Evolutionary conservation across 2,113 vertebrate species (phyloP).

Genomic region (Gasterosteus aculeatus): DNA sequence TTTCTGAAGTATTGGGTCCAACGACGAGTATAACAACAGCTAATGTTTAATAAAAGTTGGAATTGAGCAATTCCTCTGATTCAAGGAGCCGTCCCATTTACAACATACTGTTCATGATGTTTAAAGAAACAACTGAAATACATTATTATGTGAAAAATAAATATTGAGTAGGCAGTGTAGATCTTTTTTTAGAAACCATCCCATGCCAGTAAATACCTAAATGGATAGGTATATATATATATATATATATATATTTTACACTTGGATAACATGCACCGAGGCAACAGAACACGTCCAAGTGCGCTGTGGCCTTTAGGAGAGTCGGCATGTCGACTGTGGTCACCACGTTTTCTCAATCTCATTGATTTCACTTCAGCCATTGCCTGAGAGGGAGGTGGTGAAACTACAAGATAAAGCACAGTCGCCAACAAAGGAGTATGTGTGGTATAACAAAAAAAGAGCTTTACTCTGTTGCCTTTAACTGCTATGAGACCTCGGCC

Average conservation of each 20-base stretch:
- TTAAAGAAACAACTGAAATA: not conserved
- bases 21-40: not conserved
- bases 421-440: conserved; percentile 31
- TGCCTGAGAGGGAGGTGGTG: conserved; percentile 36
- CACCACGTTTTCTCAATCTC: conserved; percentile 40
- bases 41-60: not conserved
- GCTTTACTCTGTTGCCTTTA: conserved; percentile 12
- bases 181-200: not conserved
- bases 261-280: conserved; percentile 18
- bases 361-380: conserved; percentile 39
- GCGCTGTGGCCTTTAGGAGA: conserved; percentile 8
- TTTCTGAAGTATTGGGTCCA: not conserved
- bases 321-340: conserved; percentile 26
- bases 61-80: too few relatives aligned
- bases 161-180: not conserved
- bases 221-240: too few relatives aligned
- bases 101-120: not conserved
- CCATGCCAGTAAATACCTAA: not conserved
- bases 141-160: not conserved
- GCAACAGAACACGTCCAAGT: conserved; percentile 35
- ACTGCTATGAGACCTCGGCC: not conserved
- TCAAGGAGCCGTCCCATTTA: too few relatives aligned
- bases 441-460: conserved; percentile 4
- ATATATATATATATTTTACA: too few relatives aligned
- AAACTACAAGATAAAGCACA: conserved; percentile 67